These are phyloP conservation scores for Caligus rogercresseyi DNA, from an alignment of 1,140 invertebrate species.

Conservation along the genomic window DNA sequence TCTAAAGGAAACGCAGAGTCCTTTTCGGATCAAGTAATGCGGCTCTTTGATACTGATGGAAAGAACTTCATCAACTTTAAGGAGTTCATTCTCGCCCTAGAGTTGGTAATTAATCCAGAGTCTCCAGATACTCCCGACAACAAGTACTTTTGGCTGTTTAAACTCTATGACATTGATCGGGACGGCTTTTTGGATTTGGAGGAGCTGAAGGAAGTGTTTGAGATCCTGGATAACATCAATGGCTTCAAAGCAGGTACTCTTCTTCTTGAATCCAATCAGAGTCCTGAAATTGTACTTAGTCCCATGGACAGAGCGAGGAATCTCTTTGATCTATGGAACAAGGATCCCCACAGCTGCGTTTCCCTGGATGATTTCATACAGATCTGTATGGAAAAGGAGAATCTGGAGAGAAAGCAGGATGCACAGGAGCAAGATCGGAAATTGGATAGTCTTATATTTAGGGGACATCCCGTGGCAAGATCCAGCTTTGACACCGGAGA, in stretches of 20 bases:
- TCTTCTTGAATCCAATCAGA: not conserved
- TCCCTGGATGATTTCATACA: conserved; percentile 2
- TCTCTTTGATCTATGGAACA: conserved; percentile 4
- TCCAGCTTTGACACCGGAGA: not conserved
- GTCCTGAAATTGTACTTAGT: not conserved
- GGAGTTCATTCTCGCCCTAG: conserved; percentile 18
- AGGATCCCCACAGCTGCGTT: not conserved
- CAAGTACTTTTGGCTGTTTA: conserved; percentile 10
- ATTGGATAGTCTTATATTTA: conserved; percentile 6
- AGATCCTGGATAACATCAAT: conserved; percentile 7
- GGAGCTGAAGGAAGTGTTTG: conserved; percentile 1
- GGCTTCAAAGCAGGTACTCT: not conserved
- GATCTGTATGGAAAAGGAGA: conserved; percentile 1
- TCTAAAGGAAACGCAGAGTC: conserved; percentile 8
- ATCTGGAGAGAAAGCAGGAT: conserved; percentile 9
- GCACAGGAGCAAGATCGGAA: conserved; percentile 3
- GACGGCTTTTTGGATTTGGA: conserved; percentile 4
- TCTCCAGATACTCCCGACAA: conserved; percentile 2
- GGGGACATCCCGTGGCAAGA: not conserved
- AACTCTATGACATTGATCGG: conserved; percentile 14
- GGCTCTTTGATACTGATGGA: conserved; percentile 18
- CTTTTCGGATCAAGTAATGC: conserved; percentile 9
- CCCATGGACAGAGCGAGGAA: conserved; percentile 9
- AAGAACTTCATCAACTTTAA: conserved; percentile 19
- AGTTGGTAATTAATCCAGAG: conserved; percentile 5